Evolutionary conservation across 1,140 invertebrate species (phyloP), one percentile per base, ranked within the genome.

Genomic region (Onthophagus taurus): DNA sequence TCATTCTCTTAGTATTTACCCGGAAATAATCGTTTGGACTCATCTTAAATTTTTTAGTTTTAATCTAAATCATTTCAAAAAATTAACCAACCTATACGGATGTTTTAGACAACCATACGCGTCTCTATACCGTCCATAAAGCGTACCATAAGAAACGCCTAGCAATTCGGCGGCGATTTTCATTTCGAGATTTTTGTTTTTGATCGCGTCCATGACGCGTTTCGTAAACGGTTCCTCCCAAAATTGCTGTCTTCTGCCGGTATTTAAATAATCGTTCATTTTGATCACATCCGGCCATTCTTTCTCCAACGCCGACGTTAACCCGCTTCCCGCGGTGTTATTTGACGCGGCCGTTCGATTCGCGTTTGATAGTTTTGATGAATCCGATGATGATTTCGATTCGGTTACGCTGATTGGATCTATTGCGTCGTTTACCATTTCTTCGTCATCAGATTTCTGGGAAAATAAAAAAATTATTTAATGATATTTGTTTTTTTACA

Each of bases 121-220:
- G 65, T 91, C 87, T 6, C 87, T 68, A 64, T 91, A 91, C 54
- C 86, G 69, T 14, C 87, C 87, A 58, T 91, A 90, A 2, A 91
- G 72, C 2, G 87, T 90, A 8, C 87, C 86, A 66, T 91, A 91
- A 8, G 85, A 89, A 2, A 91, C 87, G 12, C 87, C 87, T 35
- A 90, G 68, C 31, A 90, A 75, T 62, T 89, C 83, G 4, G 86
- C 85, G n/a, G 85, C 88, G 46, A 85, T 83, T 67, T 92, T 92
- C 88, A 92, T 92, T 68, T 92, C 88, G 53, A 92, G 63, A 69
- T 89, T 85, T 67, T 89, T 90, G 51, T 85, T 84, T 53, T 87
- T 83, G 16, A 89, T 89, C 11, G 85, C 83, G 61, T 90, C 86
- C 81, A 92, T 86, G 26, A 91, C 79, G 36, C 81, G 72, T 62